A percentile compares a stretch with the other conserved stretches of the same genome.
Conservation (phyloP, 1,140 invertebrate species). For the Vanessa atalanta region DNA sequence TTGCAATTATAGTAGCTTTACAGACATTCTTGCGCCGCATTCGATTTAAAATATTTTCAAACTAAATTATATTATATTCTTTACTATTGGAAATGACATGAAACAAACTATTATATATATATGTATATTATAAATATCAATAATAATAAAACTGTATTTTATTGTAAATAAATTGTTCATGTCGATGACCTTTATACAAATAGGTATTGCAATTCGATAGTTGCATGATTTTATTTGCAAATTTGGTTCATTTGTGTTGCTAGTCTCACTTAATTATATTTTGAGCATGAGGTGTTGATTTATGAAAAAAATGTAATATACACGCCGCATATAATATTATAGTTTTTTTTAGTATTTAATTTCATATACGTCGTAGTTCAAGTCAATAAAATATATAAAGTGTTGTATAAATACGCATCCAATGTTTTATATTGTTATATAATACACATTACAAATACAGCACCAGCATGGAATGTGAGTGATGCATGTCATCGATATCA, state of each 20-base stretch:
- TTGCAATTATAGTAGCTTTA: too few species aligned
- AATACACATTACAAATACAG: constrained; percentile 12
- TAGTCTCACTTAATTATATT: neutral
- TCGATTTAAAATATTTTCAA: too few species aligned
- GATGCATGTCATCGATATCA: constrained; percentile 27
- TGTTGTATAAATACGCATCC: neutral
- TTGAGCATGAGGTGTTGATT: neutral
- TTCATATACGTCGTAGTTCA: neutral
- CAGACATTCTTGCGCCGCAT: too few species aligned
- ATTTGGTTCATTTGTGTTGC: neutral
- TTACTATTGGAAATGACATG: too few species aligned
- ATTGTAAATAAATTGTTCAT: too few species aligned
- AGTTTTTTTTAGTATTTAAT: neutral
- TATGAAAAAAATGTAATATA: too few species aligned
- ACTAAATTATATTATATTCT: too few species aligned
- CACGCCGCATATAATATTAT: neutral
- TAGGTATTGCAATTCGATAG: neutral
- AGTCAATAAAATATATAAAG: neutral
- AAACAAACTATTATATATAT: too few species aligned
- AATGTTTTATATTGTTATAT: neutral
- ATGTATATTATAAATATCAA: too few species aligned
- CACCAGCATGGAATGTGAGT: constrained; percentile 42
- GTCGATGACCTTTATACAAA: neutral
- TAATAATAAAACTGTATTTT: too few species aligned
- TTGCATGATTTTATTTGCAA: constrained; percentile 7